phyloP scores from a whole-genome alignment of 2,113 vertebrate species.

The Toxotes chatareus region DNA sequence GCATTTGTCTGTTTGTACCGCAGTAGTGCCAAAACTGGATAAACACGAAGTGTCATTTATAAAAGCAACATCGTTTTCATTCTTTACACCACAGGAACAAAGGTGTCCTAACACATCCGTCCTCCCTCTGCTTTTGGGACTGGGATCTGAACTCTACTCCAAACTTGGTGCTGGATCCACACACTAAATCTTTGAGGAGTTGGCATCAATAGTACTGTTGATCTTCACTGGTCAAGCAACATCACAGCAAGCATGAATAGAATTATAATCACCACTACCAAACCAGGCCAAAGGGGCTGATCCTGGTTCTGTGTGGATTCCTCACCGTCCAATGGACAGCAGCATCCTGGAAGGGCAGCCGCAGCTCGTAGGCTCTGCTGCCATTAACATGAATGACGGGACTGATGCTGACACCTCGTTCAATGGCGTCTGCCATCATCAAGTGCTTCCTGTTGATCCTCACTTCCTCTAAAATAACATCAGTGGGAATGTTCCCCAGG shows the following conservation, averaged over 20 bases:
- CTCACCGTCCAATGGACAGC: conserved; percentile 58
- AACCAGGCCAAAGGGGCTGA: too few relatives aligned
- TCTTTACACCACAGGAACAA: too few relatives aligned
- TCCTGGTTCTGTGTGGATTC: neutral
- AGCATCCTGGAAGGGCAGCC: conserved; percentile 52
- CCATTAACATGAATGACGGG: conserved; percentile 44
- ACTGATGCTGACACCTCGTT: conserved; percentile 19
- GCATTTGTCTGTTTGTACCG: too few relatives aligned
- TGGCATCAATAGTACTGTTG: neutral
- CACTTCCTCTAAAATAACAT: conserved; percentile 63
- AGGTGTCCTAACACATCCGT: too few relatives aligned
- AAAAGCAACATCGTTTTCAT: too few relatives aligned
- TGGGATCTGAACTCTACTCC: too few relatives aligned
- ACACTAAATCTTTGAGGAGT: neutral
- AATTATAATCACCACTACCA: too few relatives aligned
- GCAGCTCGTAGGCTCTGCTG: conserved; percentile 52
- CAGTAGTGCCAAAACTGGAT: too few relatives aligned
- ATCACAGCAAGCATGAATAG: too few relatives aligned
- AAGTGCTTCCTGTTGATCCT: conserved; percentile 57
- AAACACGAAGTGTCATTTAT: too few relatives aligned
- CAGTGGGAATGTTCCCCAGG: conserved; percentile 69
- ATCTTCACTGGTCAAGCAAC: neutral
- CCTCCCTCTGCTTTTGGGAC: too few relatives aligned
- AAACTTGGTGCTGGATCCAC: too few relatives aligned
- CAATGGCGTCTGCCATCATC: neutral